Evolutionary conservation across 2,113 vertebrate species (phyloP).

Genomic region (Psammodynastes pulverulentus): DNA sequence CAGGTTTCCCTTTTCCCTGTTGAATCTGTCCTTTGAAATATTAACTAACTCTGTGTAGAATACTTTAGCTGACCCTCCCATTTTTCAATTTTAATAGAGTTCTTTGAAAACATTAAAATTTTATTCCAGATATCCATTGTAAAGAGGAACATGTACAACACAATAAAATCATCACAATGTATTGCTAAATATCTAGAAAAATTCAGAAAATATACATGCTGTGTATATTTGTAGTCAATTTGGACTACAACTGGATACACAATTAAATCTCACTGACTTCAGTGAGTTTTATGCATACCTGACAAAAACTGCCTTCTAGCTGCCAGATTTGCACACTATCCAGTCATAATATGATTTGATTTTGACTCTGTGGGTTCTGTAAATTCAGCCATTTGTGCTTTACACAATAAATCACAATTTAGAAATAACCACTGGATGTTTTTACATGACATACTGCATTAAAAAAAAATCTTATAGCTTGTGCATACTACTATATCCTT

Average conservation of each 20-base stretch:
- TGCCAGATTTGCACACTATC: background rate
- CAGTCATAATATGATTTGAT: background rate
- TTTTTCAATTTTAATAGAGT: constrained; percentile 19
- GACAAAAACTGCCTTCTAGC: background rate
- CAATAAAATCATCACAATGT: constrained; percentile 4
- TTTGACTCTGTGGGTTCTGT: no score
- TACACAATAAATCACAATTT: background rate
- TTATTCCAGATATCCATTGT: constrained; percentile 30
- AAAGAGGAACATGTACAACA: background rate
- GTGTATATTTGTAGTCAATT: background rate
- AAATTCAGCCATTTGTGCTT: background rate
- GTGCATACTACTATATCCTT: no score
- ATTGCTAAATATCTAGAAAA: constrained; percentile 10
- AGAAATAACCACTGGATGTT: no score
- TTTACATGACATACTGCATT: no score
- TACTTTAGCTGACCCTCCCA: constrained; percentile 24
- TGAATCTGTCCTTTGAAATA: constrained; percentile 51
- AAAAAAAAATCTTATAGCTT: no score
- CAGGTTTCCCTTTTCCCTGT: constrained; percentile 27
- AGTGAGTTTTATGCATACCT: background rate
- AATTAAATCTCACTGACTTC: background rate
- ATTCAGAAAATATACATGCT: background rate
- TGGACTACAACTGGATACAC: background rate
- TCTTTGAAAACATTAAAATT: constrained; percentile 19
- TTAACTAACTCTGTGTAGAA: constrained; percentile 35